These are phyloP conservation scores for Pluvianellus socialis DNA, from an alignment of 2,113 vertebrate species.

Conservation along the genomic window DNA sequence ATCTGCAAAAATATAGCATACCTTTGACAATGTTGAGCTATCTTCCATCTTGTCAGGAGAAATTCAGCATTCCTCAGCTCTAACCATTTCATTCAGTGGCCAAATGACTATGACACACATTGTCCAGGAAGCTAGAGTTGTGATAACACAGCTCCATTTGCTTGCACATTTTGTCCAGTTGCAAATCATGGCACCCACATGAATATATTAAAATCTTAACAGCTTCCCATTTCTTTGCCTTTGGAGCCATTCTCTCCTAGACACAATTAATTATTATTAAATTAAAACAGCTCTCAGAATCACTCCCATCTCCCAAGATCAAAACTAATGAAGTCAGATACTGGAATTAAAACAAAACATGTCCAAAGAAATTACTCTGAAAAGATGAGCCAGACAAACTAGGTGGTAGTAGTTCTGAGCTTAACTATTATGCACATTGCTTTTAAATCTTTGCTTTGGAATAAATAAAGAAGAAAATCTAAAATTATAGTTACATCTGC, in stretches of 20 bases:
- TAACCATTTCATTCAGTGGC: neutral
- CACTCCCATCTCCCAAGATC: accelerated
- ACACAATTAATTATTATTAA: neutral
- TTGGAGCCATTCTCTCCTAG: neutral
- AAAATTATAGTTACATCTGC: neutral
- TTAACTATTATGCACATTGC: neutral
- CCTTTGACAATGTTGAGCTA: neutral
- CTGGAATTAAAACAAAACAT: neutral
- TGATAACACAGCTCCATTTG: neutral
- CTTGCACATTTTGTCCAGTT: neutral
- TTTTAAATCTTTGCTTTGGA: neutral
- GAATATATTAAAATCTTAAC: neutral
- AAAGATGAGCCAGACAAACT: neutral
- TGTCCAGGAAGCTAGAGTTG: neutral
- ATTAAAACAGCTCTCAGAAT: neutral
- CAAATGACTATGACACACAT: neutral
- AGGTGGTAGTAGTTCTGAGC: neutral
- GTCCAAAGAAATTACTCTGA: neutral
- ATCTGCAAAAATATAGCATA: neutral
- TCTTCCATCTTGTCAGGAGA: neutral
- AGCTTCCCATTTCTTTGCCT: neutral
- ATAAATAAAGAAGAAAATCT: neutral
- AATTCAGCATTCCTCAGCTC: neutral
- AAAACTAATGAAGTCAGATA: neutral
- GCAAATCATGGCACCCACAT: neutral